phyloP scores from a whole-genome alignment of 2,113 vertebrate genomes.

The Passerina amoena region DNA sequence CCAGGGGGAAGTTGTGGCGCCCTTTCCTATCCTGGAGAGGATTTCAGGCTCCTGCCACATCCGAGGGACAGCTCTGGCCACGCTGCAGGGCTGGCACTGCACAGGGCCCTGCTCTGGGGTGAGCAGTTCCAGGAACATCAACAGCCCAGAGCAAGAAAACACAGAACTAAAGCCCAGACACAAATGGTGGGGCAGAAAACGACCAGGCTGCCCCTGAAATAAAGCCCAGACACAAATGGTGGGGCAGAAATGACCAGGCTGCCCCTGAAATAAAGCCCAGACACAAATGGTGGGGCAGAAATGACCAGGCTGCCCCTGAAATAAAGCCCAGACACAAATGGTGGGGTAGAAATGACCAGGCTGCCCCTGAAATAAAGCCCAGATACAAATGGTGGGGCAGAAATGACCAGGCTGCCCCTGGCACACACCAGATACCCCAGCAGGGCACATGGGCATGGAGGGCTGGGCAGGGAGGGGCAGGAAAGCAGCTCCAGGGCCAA shows the following conservation, averaged over 20 bases:
- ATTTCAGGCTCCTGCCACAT: conserved; percentile 45
- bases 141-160: background rate
- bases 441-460: rapidly evolving
- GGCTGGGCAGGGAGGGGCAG: background rate
- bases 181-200: background rate
- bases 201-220: too few relatives aligned
- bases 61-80: background rate
- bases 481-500: background rate
- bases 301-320: too few relatives aligned
- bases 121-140: conserved; percentile 33
- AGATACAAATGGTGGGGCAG: too few relatives aligned
- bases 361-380: too few relatives aligned
- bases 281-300: too few relatives aligned
- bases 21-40: conserved; percentile 35
- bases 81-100: background rate
- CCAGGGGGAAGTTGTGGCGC: conserved; percentile 4
- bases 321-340: background rate
- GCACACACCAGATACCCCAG: rapidly evolving
- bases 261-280: background rate
- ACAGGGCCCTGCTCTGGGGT: background rate
- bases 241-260: too few relatives aligned
- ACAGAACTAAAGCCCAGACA: background rate
- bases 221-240: too few relatives aligned
- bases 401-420: background rate
- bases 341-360: background rate